A percentile compares a stretch with the other conserved stretches of the same genome.
phyloP scores from a whole-genome alignment of 2,797 vertebrate species.

The Gobio occitaniae region DNA sequence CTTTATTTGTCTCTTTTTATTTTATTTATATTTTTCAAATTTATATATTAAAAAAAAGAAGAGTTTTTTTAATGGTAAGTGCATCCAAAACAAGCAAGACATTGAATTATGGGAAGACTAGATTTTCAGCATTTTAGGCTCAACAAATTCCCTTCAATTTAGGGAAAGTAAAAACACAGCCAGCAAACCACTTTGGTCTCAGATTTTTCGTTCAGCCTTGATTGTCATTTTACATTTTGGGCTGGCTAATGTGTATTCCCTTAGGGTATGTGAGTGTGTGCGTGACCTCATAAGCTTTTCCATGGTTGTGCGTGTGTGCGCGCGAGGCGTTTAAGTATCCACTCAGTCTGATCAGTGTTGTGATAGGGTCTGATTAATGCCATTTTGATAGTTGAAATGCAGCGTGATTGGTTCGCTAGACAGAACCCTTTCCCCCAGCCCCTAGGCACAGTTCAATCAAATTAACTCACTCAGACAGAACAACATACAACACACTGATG shows the following conservation, averaged over 20 bases:
- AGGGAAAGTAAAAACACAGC: constrained; percentile 29
- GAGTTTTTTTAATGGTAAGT: neutral
- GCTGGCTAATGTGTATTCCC: constrained; percentile 43
- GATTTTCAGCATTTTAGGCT: neutral
- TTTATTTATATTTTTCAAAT: too few relatives aligned
- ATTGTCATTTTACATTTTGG: constrained; percentile 25
- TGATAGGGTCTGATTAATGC: constrained; percentile 55
- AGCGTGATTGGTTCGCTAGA: constrained; percentile 41
- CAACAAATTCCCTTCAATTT: neutral
- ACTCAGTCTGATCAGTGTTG: constrained; percentile 53
- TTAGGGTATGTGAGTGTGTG: constrained; percentile 35
- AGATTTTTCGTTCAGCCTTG: neutral
- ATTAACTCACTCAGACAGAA: constrained; percentile 54
- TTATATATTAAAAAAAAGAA: too few relatives aligned
- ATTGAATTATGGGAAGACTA: neutral
- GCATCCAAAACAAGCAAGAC: neutral
- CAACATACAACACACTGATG: constrained; percentile 46
- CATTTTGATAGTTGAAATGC: constrained; percentile 37
- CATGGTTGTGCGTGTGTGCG: neutral
- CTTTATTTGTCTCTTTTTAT: neutral
- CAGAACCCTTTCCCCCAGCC: constrained; percentile 60
- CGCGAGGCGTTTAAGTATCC: constrained; percentile 39
- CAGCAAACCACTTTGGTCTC: neutral
- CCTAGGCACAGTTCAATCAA: constrained; percentile 52
- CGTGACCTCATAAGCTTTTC: constrained; percentile 39